Conservation (phyloP, 2,888 invertebrate species). For the Sylvicola cinctus region DNA sequence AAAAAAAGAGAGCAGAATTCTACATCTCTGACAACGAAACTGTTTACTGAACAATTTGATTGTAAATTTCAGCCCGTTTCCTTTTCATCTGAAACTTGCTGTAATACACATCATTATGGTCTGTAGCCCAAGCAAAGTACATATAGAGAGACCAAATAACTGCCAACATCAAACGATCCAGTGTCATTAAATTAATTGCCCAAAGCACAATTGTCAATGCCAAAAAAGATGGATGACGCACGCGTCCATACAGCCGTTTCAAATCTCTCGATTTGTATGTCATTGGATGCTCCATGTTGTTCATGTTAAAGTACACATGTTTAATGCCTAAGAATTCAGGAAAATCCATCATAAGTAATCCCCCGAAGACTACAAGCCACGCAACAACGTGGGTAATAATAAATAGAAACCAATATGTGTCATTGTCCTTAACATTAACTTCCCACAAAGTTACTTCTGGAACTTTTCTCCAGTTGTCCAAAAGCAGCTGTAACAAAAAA, state of each 20-base stretch:
- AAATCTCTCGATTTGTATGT: constrained; percentile 31
- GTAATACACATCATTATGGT: constrained; percentile 32
- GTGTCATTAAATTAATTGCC: constrained; percentile 36
- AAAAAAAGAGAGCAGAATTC: no score
- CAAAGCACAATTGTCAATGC: constrained; percentile 35
- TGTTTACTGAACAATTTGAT: no score
- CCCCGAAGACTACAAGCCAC: constrained; percentile 37
- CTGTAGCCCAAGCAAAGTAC: constrained; percentile 37
- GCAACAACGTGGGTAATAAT: constrained; percentile 27
- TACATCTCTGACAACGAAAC: no score
- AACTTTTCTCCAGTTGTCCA: constrained; percentile 29
- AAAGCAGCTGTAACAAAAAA: constrained; percentile 22
- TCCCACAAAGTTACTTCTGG: constrained; percentile 32
- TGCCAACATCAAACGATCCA: constrained; percentile 34
- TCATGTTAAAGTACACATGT: constrained; percentile 35
- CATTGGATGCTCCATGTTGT: constrained; percentile 28
- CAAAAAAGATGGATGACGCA: constrained; percentile 40
- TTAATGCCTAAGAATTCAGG: constrained; percentile 37
- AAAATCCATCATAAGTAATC: constrained; percentile 38
- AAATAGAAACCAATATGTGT: constrained; percentile 28
- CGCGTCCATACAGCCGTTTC: constrained; percentile 30
- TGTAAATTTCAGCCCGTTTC: neutral
- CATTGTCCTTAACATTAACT: constrained; percentile 26
- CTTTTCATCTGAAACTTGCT: neutral
- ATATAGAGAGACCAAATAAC: constrained; percentile 32